Evolutionary conservation across 2,113 vertebrate species (phyloP).

Genomic region (Heloderma charlesbogerti): DNA sequence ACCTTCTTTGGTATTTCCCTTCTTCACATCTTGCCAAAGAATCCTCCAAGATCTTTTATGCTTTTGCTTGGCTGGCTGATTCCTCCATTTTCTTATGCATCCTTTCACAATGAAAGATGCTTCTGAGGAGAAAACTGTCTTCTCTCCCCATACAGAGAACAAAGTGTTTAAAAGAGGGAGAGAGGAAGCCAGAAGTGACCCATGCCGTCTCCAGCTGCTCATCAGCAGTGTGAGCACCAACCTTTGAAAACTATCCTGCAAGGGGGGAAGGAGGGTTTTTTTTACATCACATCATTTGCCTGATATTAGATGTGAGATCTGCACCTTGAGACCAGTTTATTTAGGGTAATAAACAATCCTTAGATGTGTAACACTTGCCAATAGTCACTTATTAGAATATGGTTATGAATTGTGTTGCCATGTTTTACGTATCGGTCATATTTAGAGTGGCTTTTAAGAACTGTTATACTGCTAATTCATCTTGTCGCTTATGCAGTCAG

Average conservation of each 20-base stretch:
- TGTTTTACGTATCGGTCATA: background rate
- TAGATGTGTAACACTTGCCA: background rate
- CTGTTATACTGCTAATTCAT: background rate
- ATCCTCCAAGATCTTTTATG: background rate
- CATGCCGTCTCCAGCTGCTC: background rate
- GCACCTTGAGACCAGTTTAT: background rate
- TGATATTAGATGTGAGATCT: background rate
- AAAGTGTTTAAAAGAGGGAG: background rate
- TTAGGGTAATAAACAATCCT: background rate
- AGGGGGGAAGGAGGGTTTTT: conserved; percentile 15
- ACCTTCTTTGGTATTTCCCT: background rate
- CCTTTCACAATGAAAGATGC: background rate
- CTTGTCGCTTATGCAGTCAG: background rate
- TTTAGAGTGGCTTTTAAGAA: conserved; percentile 5
- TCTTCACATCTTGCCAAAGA: background rate
- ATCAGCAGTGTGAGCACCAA: background rate
- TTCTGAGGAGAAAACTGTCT: background rate
- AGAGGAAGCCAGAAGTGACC: conserved; percentile 4
- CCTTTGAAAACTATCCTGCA: conserved; percentile 9
- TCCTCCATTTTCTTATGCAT: background rate
- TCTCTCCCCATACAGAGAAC: conserved; percentile 23
- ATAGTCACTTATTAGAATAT: rapidly evolving
- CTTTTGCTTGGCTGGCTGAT: background rate
- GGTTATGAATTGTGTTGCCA: background rate
- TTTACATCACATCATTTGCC: conserved; percentile 11